Conservation (phyloP, 2,797 vertebrate genomes). For the Sebastes miniatus region DNA sequence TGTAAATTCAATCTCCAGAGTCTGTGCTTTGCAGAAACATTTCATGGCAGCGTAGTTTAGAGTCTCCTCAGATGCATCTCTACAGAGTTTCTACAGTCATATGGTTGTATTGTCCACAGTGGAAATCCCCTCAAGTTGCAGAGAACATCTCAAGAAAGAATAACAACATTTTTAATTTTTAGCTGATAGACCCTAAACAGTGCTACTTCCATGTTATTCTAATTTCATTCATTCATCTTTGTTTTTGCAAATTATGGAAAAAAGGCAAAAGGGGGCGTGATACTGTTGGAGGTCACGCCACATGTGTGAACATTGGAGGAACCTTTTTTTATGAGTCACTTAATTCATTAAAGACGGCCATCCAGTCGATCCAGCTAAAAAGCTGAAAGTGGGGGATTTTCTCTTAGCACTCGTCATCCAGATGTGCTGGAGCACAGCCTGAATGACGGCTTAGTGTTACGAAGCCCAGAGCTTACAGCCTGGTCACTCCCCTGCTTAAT, state of each 20-base stretch:
- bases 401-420: slow-evolving; percentile 56
- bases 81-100: not conserved
- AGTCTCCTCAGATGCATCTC: no score
- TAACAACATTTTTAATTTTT: not conserved
- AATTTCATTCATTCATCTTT: not conserved
- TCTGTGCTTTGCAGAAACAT: not conserved
- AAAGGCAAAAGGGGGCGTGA: not conserved
- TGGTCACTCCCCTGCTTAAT: slow-evolving; percentile 40
- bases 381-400: slow-evolving; percentile 55
- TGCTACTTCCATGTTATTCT: not conserved
- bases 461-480: slow-evolving; percentile 39
- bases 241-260: not conserved
- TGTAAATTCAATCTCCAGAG: not conserved
- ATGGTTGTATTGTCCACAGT: not conserved
- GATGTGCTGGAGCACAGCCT: slow-evolving; percentile 68
- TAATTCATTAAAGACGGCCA: slow-evolving; percentile 5
- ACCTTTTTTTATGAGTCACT: slow-evolving; percentile 19
- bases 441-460: slow-evolving; percentile 59
- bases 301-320: not conserved
- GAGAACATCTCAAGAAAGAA: not conserved
- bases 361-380: slow-evolving; percentile 33
- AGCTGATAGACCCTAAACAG: not conserved
- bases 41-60: not conserved
- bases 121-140: not conserved
- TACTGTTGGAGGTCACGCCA: not conserved